Evolutionary conservation across 2,797 vertebrate genomes (phyloP).

Genomic region (Emydoidea blandingii): DNA sequence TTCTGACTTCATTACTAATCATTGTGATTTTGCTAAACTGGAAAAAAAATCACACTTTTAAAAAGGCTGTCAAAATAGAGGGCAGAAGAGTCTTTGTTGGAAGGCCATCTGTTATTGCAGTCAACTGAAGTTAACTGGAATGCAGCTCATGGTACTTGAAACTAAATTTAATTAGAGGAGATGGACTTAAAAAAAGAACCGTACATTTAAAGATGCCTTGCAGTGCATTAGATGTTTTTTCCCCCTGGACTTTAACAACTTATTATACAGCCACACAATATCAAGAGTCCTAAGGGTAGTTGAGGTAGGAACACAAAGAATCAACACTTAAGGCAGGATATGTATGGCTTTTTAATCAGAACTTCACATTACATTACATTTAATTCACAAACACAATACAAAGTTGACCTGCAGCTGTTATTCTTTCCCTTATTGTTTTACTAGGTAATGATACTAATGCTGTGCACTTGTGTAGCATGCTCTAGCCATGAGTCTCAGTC

Average conservation of each 20-base stretch:
- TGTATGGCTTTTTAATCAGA: constrained; percentile 12
- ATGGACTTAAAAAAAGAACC: constrained; percentile 24
- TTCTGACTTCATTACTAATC: background rate
- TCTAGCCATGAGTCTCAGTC: background rate
- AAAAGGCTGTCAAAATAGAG: constrained; percentile 4
- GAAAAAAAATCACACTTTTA: background rate
- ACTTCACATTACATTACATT: background rate
- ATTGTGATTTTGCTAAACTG: background rate
- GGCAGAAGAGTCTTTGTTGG: constrained; percentile 31
- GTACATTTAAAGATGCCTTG: constrained; percentile 12
- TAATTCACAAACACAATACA: background rate
- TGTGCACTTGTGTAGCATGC: background rate
- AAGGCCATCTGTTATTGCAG: constrained; percentile 41
- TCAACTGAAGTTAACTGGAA: constrained; percentile 36
- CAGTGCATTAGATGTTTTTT: background rate
- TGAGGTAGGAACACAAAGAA: constrained; percentile 26
- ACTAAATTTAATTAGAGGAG: constrained; percentile 45
- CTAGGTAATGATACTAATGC: background rate
- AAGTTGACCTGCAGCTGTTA: background rate
- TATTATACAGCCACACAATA: background rate
- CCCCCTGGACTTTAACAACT: background rate
- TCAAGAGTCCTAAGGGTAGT: constrained; percentile 11
- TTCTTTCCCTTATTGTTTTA: background rate
- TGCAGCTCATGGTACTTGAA: constrained; percentile 42
- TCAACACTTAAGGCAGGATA: background rate